A percentile compares a stretch with the other conserved stretches of the same genome.
Evolutionary conservation across 2,113 vertebrate species (phyloP).

Genomic region (Tor tambroides): DNA sequence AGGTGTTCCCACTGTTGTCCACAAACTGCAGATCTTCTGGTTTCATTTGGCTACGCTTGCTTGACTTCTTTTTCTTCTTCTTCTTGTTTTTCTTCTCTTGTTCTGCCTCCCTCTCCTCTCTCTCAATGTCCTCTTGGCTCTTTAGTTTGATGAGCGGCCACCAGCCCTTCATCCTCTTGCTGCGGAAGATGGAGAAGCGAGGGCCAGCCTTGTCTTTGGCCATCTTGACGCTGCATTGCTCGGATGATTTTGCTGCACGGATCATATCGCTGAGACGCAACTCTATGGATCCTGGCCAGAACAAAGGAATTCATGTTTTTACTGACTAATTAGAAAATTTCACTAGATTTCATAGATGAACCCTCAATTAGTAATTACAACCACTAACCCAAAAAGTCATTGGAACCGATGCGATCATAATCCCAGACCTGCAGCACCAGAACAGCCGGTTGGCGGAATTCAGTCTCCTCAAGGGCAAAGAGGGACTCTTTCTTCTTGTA

Average conservation of each 20-base stretch:
- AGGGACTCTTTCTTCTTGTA: conserved; percentile 87
- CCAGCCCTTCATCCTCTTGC: conserved; percentile 89
- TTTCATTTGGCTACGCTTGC: conserved; percentile 72
- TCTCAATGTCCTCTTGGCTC: conserved; percentile 81
- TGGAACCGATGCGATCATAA: conserved; percentile 88
- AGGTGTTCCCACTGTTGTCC: conserved; percentile 80
- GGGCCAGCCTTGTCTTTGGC: conserved; percentile 82
- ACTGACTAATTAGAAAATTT: not conserved
- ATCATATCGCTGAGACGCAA: conserved; percentile 89
- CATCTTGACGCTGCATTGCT: conserved; percentile 84
- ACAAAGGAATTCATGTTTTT: not conserved
- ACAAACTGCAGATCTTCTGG: conserved; percentile 83
- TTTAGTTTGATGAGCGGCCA: conserved; percentile 88
- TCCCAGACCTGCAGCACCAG: conserved; percentile 94
- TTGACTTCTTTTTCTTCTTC: conserved; percentile 74
- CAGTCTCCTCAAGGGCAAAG: conserved; percentile 87
- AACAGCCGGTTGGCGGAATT: conserved; percentile 86
- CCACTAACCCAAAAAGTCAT: conserved; percentile 88
- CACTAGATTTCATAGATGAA: not conserved
- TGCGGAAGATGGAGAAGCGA: conserved; percentile 86
- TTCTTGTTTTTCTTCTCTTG: conserved; percentile 74
- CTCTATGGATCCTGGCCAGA: conserved; percentile 86
- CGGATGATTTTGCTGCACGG: conserved; percentile 77
- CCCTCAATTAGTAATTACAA: not conserved
- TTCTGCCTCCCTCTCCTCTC: conserved; percentile 78